Conservation (phyloP, 2,888 invertebrate species). For the Lycaena phlaeas region DNA sequence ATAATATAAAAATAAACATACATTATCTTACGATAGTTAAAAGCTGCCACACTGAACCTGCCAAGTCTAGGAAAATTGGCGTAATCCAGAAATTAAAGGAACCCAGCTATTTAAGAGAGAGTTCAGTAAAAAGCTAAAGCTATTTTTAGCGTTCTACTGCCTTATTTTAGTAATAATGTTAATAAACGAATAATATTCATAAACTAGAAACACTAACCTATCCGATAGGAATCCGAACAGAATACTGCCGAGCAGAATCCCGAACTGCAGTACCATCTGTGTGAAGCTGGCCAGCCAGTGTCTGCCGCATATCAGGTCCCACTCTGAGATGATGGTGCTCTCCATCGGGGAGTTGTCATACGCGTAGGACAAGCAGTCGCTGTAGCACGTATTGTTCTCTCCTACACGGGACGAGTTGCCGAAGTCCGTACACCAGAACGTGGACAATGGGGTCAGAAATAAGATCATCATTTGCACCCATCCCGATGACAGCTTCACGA, state of each 20-base stretch:
- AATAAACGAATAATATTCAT: no score
- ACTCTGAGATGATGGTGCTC: conserved; percentile 81
- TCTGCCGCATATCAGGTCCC: conserved; percentile 80
- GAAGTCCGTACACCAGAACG: conserved; percentile 62
- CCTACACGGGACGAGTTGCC: conserved; percentile 31
- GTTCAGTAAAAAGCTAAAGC: no score
- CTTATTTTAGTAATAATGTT: no score
- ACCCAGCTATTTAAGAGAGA: no score
- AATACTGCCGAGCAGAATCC: conserved; percentile 80
- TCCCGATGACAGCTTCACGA: conserved; percentile 82
- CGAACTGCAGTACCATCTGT: conserved; percentile 82
- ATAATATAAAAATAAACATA: no score
- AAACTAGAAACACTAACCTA: conserved; percentile 67
- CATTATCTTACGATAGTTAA: no score
- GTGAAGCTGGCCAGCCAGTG: conserved; percentile 78
- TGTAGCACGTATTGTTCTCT: conserved; percentile 60
- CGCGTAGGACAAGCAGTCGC: conserved; percentile 64
- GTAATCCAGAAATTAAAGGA: no score
- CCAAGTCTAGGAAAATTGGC: no score
- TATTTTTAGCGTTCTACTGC: no score
- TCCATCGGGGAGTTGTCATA: conserved; percentile 77
- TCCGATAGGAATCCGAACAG: conserved; percentile 82
- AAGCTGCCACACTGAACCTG: no score
- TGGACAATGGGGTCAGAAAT: conserved; percentile 78
- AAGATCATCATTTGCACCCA: conserved; percentile 85